Conservation (phyloP, 2,113 vertebrate genomes). For the Dipodomys stephensi region DNA sequence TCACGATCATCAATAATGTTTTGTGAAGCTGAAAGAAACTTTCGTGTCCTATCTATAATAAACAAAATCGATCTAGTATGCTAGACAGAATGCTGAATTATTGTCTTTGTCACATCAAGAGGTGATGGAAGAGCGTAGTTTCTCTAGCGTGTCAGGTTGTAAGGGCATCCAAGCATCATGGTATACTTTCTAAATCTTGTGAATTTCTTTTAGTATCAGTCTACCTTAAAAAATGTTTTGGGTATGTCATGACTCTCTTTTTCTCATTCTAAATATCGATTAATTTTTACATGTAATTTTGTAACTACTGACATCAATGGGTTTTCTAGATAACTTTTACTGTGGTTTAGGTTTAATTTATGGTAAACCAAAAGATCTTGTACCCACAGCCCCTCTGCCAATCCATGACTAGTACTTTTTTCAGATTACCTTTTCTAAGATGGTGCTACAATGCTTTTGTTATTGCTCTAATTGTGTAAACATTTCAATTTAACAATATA, state of each 20-base stretch:
- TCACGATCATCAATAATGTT: not conserved
- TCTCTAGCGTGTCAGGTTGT: not conserved
- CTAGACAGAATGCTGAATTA: not conserved
- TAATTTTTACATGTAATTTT: not conserved
- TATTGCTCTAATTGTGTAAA: not conserved
- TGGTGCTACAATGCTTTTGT: not conserved
- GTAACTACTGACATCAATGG: too few relatives aligned
- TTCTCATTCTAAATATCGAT: not conserved
- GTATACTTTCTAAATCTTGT: not conserved
- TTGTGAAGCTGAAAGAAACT: not conserved
- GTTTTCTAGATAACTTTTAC: not conserved
- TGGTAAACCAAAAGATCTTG: not conserved
- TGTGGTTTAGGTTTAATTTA: not conserved
- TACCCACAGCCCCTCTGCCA: not conserved
- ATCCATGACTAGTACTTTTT: not conserved
- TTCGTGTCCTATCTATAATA: not conserved
- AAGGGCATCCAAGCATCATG: rapidly evolving
- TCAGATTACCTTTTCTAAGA: not conserved
- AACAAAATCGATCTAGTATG: not conserved
- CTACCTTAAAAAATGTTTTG: not conserved
- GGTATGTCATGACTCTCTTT: conserved; percentile 25
- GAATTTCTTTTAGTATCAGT: not conserved
- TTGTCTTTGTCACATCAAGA: not conserved
- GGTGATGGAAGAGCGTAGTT: too few relatives aligned
- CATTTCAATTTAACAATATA: not conserved